Evolutionary conservation across 2,797 vertebrate genomes (phyloP).

Genomic region (Atherinosoma microstoma): DNA sequence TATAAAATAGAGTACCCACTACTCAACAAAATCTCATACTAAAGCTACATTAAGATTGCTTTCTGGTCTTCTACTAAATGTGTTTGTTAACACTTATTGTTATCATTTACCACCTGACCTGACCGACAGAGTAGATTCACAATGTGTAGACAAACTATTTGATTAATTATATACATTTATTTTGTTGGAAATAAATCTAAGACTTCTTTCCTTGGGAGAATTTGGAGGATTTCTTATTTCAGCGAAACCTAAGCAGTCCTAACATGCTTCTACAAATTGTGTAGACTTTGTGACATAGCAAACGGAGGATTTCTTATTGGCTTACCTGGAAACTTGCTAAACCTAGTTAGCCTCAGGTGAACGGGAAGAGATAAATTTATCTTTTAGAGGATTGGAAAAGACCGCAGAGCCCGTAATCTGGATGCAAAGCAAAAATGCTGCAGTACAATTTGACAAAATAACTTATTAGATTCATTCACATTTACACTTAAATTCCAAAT

Average conservation of each 20-base stretch:
- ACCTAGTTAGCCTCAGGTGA: constrained; percentile 68
- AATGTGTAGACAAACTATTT: neutral
- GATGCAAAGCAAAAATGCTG: constrained; percentile 7
- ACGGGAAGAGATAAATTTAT: constrained; percentile 38
- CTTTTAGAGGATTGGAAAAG: constrained; percentile 30
- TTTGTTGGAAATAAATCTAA: neutral
- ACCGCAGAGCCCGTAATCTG: constrained; percentile 8
- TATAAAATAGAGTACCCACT: constrained; percentile 54
- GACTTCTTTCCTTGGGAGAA: neutral
- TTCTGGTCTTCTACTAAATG: neutral
- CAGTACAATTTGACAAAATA: neutral
- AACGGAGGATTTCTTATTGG: constrained; percentile 65
- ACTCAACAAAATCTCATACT: constrained; percentile 38
- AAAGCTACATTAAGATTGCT: neutral
- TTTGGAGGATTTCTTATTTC: constrained; percentile 1
- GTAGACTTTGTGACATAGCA: constrained; percentile 33
- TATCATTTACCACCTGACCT: neutral
- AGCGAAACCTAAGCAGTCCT: neutral
- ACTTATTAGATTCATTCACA: neutral
- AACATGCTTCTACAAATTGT: constrained; percentile 27
- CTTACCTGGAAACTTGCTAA: constrained; percentile 64
- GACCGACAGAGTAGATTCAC: neutral
- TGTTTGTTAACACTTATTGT: neutral
- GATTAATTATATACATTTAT: neutral
- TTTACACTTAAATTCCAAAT: neutral